Percentiles rank a stretch among this genome's conserved stretches.
These are phyloP conservation scores for Ranitomeya imitator DNA, from an alignment of 2,113 vertebrate species.

Conservation along the genomic window DNA sequence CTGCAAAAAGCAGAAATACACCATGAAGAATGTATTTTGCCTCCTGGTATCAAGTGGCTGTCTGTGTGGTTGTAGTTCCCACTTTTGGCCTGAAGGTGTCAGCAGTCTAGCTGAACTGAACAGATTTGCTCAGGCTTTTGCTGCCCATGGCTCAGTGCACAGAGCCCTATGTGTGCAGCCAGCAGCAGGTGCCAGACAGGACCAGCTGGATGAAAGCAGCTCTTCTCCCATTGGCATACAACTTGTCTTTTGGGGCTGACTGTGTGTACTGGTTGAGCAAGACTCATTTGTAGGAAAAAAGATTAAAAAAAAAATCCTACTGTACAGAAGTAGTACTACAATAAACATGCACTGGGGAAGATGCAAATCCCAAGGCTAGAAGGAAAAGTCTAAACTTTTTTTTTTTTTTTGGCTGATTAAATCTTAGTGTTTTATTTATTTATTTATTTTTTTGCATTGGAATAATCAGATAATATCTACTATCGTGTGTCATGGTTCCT, in stretches of 20 bases:
- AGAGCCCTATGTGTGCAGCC: slow-evolving; percentile 28
- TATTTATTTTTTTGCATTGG: background rate
- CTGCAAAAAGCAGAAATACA: background rate
- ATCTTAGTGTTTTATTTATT: background rate
- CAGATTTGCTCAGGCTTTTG: slow-evolving; percentile 2
- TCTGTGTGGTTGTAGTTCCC: slow-evolving; percentile 27
- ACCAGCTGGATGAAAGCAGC: slow-evolving; percentile 41
- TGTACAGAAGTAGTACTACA: background rate
- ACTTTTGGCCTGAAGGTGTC: slow-evolving; percentile 61
- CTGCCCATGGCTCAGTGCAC: background rate
- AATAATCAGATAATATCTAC: slow-evolving; percentile 16
- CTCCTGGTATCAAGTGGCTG: background rate
- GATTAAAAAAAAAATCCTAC: background rate
- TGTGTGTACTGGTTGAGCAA: background rate
- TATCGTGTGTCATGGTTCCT: slow-evolving; percentile 40
- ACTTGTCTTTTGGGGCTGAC: background rate
- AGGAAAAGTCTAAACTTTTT: background rate
- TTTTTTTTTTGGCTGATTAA: background rate
- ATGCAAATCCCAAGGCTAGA: background rate
- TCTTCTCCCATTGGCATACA: background rate
- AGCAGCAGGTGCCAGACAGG: slow-evolving; percentile 51
- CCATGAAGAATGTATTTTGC: background rate
- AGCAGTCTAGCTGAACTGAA: slow-evolving; percentile 56
- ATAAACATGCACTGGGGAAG: slow-evolving; percentile 7
- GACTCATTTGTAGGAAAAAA: background rate